Conservation (phyloP, 2,888 invertebrate genomes). For the Ptycholaimellus sp. region DNA sequence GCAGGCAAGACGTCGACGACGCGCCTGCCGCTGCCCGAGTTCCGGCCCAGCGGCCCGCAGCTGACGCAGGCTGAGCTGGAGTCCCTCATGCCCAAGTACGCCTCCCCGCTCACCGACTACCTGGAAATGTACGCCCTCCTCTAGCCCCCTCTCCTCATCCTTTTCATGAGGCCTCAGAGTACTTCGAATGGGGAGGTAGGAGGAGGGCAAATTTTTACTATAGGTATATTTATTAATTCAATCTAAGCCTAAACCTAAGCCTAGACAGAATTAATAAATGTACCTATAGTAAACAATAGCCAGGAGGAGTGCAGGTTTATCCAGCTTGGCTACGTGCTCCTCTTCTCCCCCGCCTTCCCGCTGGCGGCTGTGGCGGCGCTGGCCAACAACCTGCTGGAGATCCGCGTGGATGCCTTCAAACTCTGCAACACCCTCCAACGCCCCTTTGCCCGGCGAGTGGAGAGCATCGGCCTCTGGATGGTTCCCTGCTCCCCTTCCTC, state of each 20-base stretch:
- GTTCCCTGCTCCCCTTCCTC: too few species aligned
- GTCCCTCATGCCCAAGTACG: conserved; percentile 26
- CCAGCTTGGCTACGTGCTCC: conserved; percentile 84
- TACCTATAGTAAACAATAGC: too few species aligned
- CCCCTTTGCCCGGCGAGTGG: conserved; percentile 67
- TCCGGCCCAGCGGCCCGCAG: conserved; percentile 10
- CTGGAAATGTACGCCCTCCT: conserved; percentile 78
- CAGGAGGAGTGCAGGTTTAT: too few species aligned
- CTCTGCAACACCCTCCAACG: conserved; percentile 75
- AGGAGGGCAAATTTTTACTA: too few species aligned
- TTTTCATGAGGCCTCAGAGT: too few species aligned
- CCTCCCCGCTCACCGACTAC: conserved; percentile 58
- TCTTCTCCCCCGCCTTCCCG: conserved; percentile 88
- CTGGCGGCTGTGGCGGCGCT: conserved; percentile 72
- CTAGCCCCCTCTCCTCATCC: too few species aligned
- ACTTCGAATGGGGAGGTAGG: too few species aligned
- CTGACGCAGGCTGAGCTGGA: conserved; percentile 31
- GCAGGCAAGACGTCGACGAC: neutral
- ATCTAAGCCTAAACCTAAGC: too few species aligned
- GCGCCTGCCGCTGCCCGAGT: conserved; percentile 2
- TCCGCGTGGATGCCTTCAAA: conserved; percentile 72
- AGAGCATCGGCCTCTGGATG: conserved; percentile 71
- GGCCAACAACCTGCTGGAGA: conserved; percentile 67
- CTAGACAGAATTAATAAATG: too few species aligned
- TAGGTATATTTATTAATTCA: too few species aligned